Evolutionary conservation across 2,113 vertebrate species (phyloP).

Genomic region (Quiscalus mexicanus): DNA sequence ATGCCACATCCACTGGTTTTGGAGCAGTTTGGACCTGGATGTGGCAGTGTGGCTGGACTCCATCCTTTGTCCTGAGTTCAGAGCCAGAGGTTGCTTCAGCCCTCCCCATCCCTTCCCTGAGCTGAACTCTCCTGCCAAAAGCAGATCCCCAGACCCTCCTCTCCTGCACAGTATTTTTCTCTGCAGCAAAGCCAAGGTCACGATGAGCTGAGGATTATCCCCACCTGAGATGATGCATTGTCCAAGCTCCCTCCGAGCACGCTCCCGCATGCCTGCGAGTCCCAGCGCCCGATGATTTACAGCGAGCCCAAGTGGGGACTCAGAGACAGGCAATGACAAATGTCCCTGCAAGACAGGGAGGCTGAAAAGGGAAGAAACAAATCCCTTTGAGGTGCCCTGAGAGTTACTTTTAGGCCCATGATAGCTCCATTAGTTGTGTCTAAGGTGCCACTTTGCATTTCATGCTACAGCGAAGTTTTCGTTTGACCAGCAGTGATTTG

Average conservation of each 20-base stretch:
- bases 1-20: rapidly evolving
- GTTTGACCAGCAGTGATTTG: slow-evolving; percentile 33
- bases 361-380: background rate
- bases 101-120: background rate
- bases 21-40: background rate
- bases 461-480: slow-evolving; percentile 46
- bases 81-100: background rate
- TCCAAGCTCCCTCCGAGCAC: background rate
- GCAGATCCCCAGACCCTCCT: background rate
- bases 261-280: background rate
- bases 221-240: slow-evolving; percentile 43
- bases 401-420: slow-evolving; percentile 45
- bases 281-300: background rate
- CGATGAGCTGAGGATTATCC: background rate
- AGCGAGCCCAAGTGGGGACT: background rate
- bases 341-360: background rate
- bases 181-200: background rate
- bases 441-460: slow-evolving; percentile 44
- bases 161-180: background rate
- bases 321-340: background rate
- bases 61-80: rapidly evolving
- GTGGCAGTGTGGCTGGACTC: background rate
- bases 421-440: slow-evolving; percentile 47
- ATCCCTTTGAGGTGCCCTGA: slow-evolving; percentile 22
- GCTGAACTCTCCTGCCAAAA: background rate